Percentiles rank a stretch among this genome's conserved stretches.
Conservation (phyloP, 2,113 vertebrate genomes). For the Empidonax alnorum region DNA sequence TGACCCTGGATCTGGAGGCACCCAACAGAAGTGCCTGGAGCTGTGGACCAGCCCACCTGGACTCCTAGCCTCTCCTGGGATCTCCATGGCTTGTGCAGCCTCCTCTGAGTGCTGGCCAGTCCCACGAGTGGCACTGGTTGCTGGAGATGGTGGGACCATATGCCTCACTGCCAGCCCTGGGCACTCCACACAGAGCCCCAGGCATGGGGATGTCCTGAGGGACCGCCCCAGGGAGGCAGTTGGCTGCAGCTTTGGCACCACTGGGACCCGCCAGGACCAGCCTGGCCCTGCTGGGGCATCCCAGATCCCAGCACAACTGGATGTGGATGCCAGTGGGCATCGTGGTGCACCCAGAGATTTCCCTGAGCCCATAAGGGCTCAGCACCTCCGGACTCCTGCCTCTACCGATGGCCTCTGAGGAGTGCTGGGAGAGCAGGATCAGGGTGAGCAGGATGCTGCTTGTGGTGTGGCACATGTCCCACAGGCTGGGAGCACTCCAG, state of each 20-base stretch:
- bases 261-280: background rate
- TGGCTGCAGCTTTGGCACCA: background rate
- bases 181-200: background rate
- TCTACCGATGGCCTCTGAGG: background rate
- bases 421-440: background rate
- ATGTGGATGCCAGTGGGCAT: background rate
- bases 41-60: background rate
- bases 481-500: background rate
- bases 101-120: background rate
- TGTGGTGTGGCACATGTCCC: accelerated
- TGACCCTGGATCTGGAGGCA: accelerated
- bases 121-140: background rate
- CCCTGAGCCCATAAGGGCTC: background rate
- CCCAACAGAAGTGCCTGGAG: accelerated
- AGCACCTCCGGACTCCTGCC: accelerated
- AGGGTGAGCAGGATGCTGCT: background rate
- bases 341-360: background rate
- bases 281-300: background rate
- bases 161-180: background rate
- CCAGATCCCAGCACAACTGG: accelerated
- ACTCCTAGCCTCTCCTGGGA: background rate
- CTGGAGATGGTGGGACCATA: background rate
- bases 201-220: accelerated
- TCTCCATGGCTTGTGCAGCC: background rate
- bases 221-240: background rate